phyloP scores from a whole-genome alignment of 2,113 vertebrate genomes.

The Plecturocebus donacophilus region DNA sequence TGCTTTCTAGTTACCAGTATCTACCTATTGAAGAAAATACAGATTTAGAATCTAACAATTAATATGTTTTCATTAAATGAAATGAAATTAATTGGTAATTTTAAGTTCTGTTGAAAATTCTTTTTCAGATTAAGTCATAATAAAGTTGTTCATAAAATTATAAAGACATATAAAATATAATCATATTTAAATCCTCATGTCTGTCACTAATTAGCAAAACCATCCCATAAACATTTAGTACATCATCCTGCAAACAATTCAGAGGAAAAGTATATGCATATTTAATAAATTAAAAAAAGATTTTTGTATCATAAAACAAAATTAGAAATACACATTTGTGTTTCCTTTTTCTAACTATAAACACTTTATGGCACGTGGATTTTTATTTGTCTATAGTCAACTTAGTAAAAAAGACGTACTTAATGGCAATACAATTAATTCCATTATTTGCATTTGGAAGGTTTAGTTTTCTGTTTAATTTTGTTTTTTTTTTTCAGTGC shows the following conservation, averaged over 20 bases:
- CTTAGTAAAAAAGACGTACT: conserved; percentile 21
- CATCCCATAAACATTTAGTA: background rate
- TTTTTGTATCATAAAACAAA: background rate
- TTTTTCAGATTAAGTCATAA: conserved; percentile 57
- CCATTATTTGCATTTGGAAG: background rate
- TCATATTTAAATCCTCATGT: conserved; percentile 26
- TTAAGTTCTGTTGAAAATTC: conserved; percentile 58
- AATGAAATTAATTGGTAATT: conserved; percentile 50
- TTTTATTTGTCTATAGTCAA: conserved; percentile 24
- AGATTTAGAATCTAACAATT: conserved; percentile 5
- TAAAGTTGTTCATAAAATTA: conserved; percentile 45
- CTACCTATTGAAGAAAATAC: conserved; percentile 52
- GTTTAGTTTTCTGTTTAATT: background rate
- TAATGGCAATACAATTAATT: background rate
- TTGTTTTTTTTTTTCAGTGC: background rate
- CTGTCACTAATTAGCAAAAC: conserved; percentile 48
- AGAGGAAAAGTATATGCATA: background rate
- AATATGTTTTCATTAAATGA: conserved; percentile 46
- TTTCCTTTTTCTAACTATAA: background rate
- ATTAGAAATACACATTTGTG: background rate
- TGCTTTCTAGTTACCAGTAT: conserved; percentile 46
- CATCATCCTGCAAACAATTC: background rate
- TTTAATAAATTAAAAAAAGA: background rate
- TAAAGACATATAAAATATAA: conserved; percentile 21
- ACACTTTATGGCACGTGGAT: background rate